Evolutionary conservation across 2,888 invertebrate species (phyloP), one percentile per base, ranked within the genome.

Genomic region (Macrophya annulata): DNA sequence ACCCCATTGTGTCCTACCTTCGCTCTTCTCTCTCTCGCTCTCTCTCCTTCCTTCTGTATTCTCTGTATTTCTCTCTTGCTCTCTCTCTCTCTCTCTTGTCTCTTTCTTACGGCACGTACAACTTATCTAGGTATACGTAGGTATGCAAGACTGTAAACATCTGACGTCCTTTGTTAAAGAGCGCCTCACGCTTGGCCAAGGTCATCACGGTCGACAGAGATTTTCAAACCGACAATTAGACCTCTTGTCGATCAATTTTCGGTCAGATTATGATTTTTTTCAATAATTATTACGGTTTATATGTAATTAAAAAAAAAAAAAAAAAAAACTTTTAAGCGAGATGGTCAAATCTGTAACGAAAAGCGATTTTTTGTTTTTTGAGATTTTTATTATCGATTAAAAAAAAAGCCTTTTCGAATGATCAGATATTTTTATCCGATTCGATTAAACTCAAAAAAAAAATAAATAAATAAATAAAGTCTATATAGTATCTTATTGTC

Each of bases 1-100:
- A 85, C 51, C 40, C 86, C 88, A 89, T 89, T 90, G 89, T 90
- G 87, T 88, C 86, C n/a, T 12, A 68, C 55, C 84, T 72, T n/a
- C 31, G 55, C 77, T 77, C 37, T 17, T 55, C 45, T 76, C 76
- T 48, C 48, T 48, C 62, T 59, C 59, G 45, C 17, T n/a, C 74
- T 25, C 48, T 51, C 31, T 68, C n/a, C n/a, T n/a, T n/a, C n/a
- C n/a, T 15, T 48, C 48, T 48, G 3, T 31, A 31, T 31, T 31
- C 48, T 48, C 48, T 48, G 1, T 48, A 9, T 48, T 4, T 48
- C 9, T 48, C 48, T 55, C 45, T 76, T 48, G 25, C 74, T 25
- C 48, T 51, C 31, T 68, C 68, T 37, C 31, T 68, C 12, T 68
- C 10, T 77, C 45, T 77, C 31, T 51, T 77, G 12, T 68, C 62